These are phyloP conservation scores for Leptinotarsa texana DNA, from an alignment of 1,140 invertebrate genomes.

Conservation along the genomic window DNA sequence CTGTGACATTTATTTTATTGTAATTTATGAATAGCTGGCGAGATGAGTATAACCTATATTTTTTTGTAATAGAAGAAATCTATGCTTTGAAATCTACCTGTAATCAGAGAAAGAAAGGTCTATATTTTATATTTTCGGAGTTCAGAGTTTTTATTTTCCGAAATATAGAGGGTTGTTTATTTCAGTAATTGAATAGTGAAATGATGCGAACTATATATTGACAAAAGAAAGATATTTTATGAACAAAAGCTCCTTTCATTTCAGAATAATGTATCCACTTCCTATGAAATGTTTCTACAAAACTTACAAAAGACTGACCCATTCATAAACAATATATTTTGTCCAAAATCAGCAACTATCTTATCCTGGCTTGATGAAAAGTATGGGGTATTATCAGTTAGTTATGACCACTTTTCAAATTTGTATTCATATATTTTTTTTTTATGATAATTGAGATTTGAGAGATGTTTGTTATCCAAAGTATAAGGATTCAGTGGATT, in stretches of 20 bases:
- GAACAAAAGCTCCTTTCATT: background rate
- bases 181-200: background rate
- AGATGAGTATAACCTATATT: constrained; percentile 3
- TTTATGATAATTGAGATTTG: no score
- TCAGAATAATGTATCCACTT: no score
- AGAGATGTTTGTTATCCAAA: no score
- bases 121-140: background rate
- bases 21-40: background rate
- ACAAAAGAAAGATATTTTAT: background rate
- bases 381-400: no score
- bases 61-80: constrained; percentile 1
- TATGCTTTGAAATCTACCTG: background rate
- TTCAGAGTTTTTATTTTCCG: background rate
- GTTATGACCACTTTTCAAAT: no score
- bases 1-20: constrained; percentile 5
- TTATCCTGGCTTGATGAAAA: no score
- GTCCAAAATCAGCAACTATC: background rate
- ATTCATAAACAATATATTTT: background rate
- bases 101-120: background rate
- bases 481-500: no score
- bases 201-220: constrained; percentile 8
- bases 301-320: background rate
- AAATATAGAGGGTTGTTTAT: constrained; percentile 1
- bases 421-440: no score
- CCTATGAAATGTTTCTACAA: background rate